A percentile compares a stretch with the other conserved stretches of the same genome.
Evolutionary conservation across 1,140 invertebrate genomes (phyloP).

Genomic region (Halictus rubicundus): DNA sequence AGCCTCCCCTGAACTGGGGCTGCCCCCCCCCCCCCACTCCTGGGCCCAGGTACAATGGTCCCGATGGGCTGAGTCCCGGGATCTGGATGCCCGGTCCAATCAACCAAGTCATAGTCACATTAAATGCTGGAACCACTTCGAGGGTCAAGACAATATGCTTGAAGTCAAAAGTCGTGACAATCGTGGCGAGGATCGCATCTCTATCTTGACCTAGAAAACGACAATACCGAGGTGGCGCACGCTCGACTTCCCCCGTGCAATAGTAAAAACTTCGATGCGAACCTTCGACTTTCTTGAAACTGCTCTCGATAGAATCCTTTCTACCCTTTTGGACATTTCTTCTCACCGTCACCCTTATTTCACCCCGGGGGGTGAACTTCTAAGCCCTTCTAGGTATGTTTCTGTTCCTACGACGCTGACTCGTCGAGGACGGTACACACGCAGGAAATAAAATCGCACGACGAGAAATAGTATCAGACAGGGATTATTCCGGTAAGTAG

Average conservation of each 20-base stretch:
- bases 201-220: conserved; percentile 48
- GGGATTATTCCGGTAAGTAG: not conserved
- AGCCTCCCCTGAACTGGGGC: no score
- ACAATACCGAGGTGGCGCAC: conserved; percentile 26
- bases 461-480: not conserved
- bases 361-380: conserved; percentile 34
- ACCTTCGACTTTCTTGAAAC: conserved; percentile 42
- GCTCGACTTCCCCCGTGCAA: conserved; percentile 49
- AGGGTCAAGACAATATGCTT: conserved; percentile 60
- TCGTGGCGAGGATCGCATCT: not conserved
- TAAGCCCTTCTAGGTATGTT: not conserved
- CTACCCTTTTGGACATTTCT: conserved; percentile 37
- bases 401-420: not conserved
- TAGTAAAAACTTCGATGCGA: conserved; percentile 67
- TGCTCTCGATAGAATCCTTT: conserved; percentile 52
- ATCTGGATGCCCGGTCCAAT: no score
- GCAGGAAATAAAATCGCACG: conserved; percentile 11
- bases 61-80: no score
- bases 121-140: conserved; percentile 51
- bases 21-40: no score
- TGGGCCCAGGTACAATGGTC: no score
- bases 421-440: not conserved
- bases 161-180: conserved; percentile 48
- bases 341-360: conserved; percentile 30
- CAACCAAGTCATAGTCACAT: conserved; percentile 25